Percentiles rank a stretch among this genome's conserved stretches.
phyloP scores from a whole-genome alignment of 1,140 invertebrate species.

The Hyphantria cunea region DNA sequence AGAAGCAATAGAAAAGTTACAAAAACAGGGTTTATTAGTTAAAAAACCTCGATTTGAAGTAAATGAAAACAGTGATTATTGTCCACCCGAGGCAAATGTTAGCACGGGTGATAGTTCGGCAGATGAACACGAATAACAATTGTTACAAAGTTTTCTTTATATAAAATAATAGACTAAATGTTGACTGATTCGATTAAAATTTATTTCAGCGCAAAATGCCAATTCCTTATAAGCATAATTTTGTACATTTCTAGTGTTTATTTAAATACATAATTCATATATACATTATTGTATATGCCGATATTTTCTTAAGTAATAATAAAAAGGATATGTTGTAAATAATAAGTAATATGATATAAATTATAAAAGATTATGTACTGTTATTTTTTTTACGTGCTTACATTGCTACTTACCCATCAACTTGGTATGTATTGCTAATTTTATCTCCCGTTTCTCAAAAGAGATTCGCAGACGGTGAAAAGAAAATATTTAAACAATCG shows the following conservation, averaged over 20 bases:
- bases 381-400: neutral
- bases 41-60: constrained; percentile 65
- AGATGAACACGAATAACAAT: constrained; percentile 35
- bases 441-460: too few relatives aligned
- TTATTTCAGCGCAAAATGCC: constrained; percentile 10
- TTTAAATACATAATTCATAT: constrained; percentile 2
- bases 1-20: constrained; percentile 68
- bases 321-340: constrained; percentile 1
- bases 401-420: too few relatives aligned
- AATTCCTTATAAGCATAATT: neutral
- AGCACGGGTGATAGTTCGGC: constrained; percentile 23
- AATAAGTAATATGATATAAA: neutral
- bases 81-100: constrained; percentile 45
- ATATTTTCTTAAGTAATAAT: constrained; percentile 11
- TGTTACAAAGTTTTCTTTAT: neutral
- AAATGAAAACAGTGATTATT: constrained; percentile 47
- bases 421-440: too few relatives aligned
- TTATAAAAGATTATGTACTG: neutral
- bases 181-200: constrained; percentile 24
- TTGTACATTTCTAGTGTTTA: constrained; percentile 14
- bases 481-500: too few relatives aligned
- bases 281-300: constrained; percentile 9
- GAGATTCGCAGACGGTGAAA: too few relatives aligned
- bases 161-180: constrained; percentile 9
- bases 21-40: constrained; percentile 68